Evolutionary conservation across 2,888 invertebrate genomes (phyloP).

Genomic region (Pseudeuparius sepicola): DNA sequence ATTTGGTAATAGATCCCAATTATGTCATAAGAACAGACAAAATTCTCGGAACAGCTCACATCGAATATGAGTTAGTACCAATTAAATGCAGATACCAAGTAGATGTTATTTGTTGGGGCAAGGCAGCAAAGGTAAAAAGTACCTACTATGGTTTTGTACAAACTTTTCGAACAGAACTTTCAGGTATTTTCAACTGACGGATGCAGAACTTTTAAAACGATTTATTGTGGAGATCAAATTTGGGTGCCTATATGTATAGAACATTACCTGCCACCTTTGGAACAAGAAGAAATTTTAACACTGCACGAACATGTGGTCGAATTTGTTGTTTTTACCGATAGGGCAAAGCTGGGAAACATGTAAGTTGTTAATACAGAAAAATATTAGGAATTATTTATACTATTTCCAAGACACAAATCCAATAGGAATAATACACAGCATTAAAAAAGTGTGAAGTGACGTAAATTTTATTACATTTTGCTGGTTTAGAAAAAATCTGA

Average conservation of each 20-base stretch:
- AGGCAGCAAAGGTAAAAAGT: conserved; percentile 22
- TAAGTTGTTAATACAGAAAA: too few species aligned
- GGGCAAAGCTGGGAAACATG: conserved; percentile 21
- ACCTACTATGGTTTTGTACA: not conserved
- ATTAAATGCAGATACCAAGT: conserved; percentile 23
- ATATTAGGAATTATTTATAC: too few species aligned
- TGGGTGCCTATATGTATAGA: conserved; percentile 27
- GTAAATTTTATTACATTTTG: conserved; percentile 11
- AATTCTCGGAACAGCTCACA: conserved; percentile 18
- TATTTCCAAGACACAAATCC: too few species aligned
- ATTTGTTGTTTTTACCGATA: conserved; percentile 20
- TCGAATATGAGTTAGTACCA: conserved; percentile 26
- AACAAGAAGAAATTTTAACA: conserved; percentile 20
- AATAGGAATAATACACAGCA: too few species aligned
- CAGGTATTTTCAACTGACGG: conserved; percentile 20
- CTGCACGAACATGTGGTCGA: conserved; percentile 22
- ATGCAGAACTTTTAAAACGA: conserved; percentile 20
- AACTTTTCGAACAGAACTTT: conserved; percentile 5
- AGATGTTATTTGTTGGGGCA: conserved; percentile 27
- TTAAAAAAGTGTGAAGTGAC: too few species aligned
- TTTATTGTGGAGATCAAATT: conserved; percentile 19
- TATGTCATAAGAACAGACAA: conserved; percentile 20
- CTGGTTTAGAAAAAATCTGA: conserved; percentile 2
- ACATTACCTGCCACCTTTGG: conserved; percentile 22
- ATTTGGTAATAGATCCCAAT: conserved; percentile 3